Base-by-base conservation (phyloP, 1,140 invertebrate genomes). In the Dendrolimus punctatus region DNA sequence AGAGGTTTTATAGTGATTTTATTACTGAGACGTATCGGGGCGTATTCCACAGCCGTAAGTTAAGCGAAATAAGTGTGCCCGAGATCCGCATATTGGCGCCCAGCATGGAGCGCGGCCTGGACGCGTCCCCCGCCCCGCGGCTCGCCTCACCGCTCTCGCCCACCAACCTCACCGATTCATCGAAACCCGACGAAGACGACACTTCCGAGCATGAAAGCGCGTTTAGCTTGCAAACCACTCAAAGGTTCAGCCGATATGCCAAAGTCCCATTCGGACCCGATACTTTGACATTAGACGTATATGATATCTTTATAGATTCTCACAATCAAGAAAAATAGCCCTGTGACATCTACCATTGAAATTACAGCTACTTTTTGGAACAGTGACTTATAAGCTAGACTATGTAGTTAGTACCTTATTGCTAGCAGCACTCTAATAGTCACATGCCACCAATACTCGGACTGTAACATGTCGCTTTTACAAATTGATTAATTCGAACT, bases 51-150 rank as follows among this genome's bases (percentile, higher is more conserved):
- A 91, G 91, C 87, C 91, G 90, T 86, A 92, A 92, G 88, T 89
- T 90, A 87, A 92, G 90, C 81, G 89, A 90, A 68, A 87, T 91
- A 87, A 89, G 88, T 68, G 89, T 93, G 58, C 92, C 92, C 51
- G 91, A 92, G 87, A 94, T 94, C 71, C 91, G 92, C 73, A 93
- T 94, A 72, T 87, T 93, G 87, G 92, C 92, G 71, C 92, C 93
- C 62, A 93, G 92, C 80, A 87, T 93, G 88, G 93, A 94, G 87
- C 89, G 91, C 79, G 91, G 92, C 69, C 88, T 92, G 77, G 92
- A 93, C 82, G 64, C 62, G 51, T 68, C 73, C 39, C 73, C 73
- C 53, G 48, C 70, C 48, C 73, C 60, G 56, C 60, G 49, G 42
- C 57, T 49, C 85, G 71, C 73, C 76, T 73, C 59, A 45, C 60